Percentiles rank a stretch among this genome's conserved stretches.
These are phyloP conservation scores for Eulemur macaco DNA, from an alignment of 2,113 vertebrate species.

Conservation along the genomic window DNA sequence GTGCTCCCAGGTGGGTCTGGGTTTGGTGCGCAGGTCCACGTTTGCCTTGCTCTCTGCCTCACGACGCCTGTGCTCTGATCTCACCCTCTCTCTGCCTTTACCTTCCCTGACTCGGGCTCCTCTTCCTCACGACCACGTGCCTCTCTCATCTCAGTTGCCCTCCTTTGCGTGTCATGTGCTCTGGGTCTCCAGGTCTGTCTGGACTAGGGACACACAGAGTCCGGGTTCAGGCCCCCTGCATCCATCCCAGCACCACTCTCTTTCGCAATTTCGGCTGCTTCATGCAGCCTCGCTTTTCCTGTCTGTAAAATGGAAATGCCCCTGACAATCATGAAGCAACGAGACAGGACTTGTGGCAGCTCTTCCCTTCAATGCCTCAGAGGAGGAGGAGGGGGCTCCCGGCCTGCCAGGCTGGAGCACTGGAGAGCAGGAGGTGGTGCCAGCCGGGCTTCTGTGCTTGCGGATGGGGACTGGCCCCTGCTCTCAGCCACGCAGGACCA, in stretches of 20 bases:
- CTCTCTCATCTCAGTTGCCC: not conserved
- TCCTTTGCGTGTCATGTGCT: not conserved
- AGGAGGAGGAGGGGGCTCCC: not conserved
- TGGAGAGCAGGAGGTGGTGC: not conserved
- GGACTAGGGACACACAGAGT: not conserved
- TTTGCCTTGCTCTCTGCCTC: not conserved
- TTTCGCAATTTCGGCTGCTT: not conserved
- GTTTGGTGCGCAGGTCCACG: not conserved
- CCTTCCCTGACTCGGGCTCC: not conserved
- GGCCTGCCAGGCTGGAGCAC: not conserved
- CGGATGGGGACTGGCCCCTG: not conserved
- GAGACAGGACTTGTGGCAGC: not conserved
- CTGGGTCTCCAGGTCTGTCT: not conserved
- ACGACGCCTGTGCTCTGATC: accelerated
- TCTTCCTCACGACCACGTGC: not conserved
- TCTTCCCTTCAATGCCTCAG: not conserved
- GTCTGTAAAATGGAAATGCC: not conserved
- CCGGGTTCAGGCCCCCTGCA: not conserved
- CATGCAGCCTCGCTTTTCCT: not conserved
- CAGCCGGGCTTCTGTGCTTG: not conserved
- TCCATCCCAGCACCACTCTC: not conserved
- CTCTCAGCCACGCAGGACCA: not conserved
- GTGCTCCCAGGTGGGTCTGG: not conserved
- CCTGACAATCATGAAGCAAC: not conserved
- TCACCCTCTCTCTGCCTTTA: not conserved